Evolutionary conservation across 2,888 invertebrate genomes (phyloP).

Genomic region (Dicyrtoma fusca): DNA sequence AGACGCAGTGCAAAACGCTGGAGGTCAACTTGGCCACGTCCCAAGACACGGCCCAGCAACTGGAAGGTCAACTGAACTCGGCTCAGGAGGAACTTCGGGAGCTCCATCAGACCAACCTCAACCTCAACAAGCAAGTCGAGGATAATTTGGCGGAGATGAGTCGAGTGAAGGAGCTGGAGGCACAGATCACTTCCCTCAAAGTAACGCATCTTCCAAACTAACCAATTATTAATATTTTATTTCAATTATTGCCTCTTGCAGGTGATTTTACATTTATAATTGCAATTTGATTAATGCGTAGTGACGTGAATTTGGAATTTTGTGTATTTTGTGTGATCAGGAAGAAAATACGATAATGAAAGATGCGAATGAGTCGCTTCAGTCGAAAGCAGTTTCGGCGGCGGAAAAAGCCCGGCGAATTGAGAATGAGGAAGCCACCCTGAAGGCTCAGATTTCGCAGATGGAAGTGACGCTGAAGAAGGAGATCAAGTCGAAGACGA

Average conservation of each 20-base stretch:
- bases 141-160: conserved; percentile 40
- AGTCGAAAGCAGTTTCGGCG: conserved; percentile 41
- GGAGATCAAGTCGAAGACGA: conserved; percentile 46
- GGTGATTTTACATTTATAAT: too few relatives aligned
- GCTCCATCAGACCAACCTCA: conserved; percentile 45
- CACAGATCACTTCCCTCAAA: conserved; percentile 37
- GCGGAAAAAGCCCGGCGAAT: conserved; percentile 42
- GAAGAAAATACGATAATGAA: conserved; percentile 53
- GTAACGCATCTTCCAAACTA: too few relatives aligned
- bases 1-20: conserved; percentile 49
- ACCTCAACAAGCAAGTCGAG: conserved; percentile 49
- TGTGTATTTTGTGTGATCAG: too few relatives aligned
- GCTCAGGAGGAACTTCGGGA: conserved; percentile 46
- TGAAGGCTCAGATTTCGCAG: conserved; percentile 41
- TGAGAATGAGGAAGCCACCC: conserved; percentile 38
- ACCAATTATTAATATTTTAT: not conserved
- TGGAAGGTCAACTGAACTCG: conserved; percentile 46
- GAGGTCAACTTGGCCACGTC: conserved; percentile 42
- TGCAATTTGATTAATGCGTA: too few relatives aligned
- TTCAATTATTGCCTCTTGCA: not conserved
- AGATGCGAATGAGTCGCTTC: conserved; percentile 47
- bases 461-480: conserved; percentile 45
- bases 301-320: too few relatives aligned
- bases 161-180: conserved; percentile 47
- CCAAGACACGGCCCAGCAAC: conserved; percentile 43